These are phyloP conservation scores for Selene dorsalis DNA, from an alignment of 2,797 vertebrate species.

Conservation along the genomic window DNA sequence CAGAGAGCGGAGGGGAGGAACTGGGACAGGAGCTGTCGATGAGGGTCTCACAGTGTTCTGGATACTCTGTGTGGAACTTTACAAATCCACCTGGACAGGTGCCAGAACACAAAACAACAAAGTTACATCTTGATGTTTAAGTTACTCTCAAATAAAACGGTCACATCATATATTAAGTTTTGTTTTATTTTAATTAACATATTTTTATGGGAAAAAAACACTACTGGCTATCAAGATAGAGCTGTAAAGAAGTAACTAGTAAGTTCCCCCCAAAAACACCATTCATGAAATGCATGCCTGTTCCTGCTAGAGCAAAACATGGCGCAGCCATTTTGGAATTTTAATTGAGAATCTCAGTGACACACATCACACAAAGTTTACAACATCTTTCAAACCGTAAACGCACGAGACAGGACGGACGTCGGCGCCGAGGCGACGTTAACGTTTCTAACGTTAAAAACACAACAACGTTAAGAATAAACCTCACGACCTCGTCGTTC, in stretches of 20 bases:
- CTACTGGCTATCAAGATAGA: not conserved
- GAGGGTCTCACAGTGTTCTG: constrained; percentile 95
- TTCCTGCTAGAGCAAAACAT: constrained; percentile 79
- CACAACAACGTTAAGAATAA: not conserved
- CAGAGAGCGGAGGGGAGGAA: constrained; percentile 91
- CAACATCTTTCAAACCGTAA: constrained; percentile 19
- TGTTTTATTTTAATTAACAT: not conserved
- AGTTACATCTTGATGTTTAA: constrained; percentile 1
- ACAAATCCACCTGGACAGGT: constrained; percentile 91
- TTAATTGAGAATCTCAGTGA: constrained; percentile 82
- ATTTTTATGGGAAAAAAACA: too few species aligned
- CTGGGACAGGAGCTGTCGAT: constrained; percentile 93
- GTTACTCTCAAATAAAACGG: not conserved
- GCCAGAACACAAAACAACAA: constrained; percentile 37
- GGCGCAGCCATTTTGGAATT: constrained; percentile 84
- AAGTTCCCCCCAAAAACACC: constrained; percentile 35
- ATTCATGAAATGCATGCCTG: constrained; percentile 80
- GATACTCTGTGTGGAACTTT: constrained; percentile 95
- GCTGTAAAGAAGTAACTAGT: constrained; percentile 18
- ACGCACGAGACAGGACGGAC: not conserved
- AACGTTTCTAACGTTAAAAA: not conserved
- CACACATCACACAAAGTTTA: constrained; percentile 61
- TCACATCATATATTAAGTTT: too few species aligned
- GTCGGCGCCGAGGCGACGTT: not conserved
- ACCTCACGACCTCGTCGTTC: not conserved